These are phyloP conservation scores for Onthophagus taurus DNA, from an alignment of 1,140 invertebrate species.

Conservation along the genomic window DNA sequence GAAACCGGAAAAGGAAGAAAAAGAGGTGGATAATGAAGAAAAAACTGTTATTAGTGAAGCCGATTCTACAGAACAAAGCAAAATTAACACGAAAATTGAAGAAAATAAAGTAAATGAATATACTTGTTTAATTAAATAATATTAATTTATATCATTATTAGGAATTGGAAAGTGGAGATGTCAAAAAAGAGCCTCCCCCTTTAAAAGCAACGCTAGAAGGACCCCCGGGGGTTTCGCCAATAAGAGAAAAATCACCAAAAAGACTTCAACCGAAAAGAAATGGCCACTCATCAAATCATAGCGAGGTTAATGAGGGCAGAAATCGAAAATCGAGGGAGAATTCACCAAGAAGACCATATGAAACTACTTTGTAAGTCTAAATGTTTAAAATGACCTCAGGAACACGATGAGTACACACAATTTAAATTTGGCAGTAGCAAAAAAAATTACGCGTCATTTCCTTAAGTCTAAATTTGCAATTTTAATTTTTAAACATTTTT, in stretches of 20 bases:
- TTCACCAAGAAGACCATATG: too few species aligned
- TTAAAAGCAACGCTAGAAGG: conserved; percentile 19
- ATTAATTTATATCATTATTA: conserved; percentile 7
- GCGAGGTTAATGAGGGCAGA: conserved; percentile 2
- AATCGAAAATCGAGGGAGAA: too few species aligned
- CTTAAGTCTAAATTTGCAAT: too few species aligned
- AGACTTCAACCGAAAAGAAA: conserved; percentile 7
- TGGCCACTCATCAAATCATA: not conserved
- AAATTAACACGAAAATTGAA: conserved; percentile 16
- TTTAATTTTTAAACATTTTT: too few species aligned
- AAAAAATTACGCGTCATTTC: too few species aligned
- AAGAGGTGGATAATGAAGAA: conserved; percentile 34
- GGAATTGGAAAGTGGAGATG: conserved; percentile 10
- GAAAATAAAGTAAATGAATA: conserved; percentile 6
- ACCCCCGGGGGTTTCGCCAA: conserved; percentile 33
- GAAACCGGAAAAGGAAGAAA: conserved; percentile 10
- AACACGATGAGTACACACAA: too few species aligned
- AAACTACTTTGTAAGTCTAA: too few species aligned
- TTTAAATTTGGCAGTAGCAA: too few species aligned
- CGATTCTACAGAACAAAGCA: conserved; percentile 34
- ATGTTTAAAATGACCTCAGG: too few species aligned
- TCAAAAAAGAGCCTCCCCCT: conserved; percentile 9
- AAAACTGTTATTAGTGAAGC: conserved; percentile 37
- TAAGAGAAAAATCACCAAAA: conserved; percentile 19
- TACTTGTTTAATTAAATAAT: not conserved